Evolutionary conservation across 2,888 invertebrate species (phyloP), one percentile per base, ranked within the genome.

Genomic region (Oxyscelio sp.): DNA sequence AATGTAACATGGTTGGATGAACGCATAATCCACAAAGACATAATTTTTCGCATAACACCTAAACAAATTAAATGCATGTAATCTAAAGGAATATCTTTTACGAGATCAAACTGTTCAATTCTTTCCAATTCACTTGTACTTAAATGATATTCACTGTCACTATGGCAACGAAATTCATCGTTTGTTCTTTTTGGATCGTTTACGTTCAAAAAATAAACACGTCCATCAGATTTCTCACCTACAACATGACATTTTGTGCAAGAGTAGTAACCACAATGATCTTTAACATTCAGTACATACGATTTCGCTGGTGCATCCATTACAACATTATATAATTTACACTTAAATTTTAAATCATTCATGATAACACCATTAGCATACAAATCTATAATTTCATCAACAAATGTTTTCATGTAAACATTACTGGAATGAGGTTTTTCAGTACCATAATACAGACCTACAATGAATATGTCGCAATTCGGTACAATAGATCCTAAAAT

Each of bases 41-140:
- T 21, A 13, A 61, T 24, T 73, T 73, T 73, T 50, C 38, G 13
- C 58, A 48, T 58, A 21, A 58, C 34, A 8, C 70, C 70, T 34
- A 71, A 58, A 6, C 45, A 58, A 19, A 63, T 15, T 1, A 63
- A 9, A 27, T 63, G 63, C 45, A 63, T 45, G 11, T 63, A 63
- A 45, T 89, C 89, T 21, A 88, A 54, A 9, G 86, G 86, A 19
- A 88, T 61, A 56, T 74, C 58, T 24, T 43, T 45, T 13, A 89
- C 63, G 61, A 89, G 79, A 80, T 87, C 71, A 50, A 89, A 83
- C n/a, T 75, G 58, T 6, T 84, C 85, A 54, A 89, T 61, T n/a
- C 74, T 66, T 79, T 71, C 71, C n/a, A 89, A 71, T 56, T 85
- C 54, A 54, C 84, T 85, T 13, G 22, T 73, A 8, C 82, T 85